Base-by-base conservation (phyloP, 2,888 invertebrate species). In the Dicycla oo region DNA sequence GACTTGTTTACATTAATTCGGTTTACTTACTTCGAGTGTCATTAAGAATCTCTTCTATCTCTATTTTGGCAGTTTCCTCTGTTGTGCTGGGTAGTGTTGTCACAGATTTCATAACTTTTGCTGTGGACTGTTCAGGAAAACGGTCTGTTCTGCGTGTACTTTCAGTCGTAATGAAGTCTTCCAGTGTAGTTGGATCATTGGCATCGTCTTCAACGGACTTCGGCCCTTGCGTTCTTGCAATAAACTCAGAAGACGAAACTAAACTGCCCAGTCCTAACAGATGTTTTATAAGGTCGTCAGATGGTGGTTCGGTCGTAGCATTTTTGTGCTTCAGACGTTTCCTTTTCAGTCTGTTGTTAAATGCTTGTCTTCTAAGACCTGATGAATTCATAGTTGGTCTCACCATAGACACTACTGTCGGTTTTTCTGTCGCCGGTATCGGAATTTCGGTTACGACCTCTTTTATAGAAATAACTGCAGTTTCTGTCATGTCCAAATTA, bases 11-110 rank as follows among this genome's bases (percentile, higher is more conserved):
- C 26, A 51, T 40, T 40, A 51, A 13, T 58, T 38, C 5, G 7
- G 20, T 58, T 26, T 58, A 79, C 93, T 92, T 93, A 92, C 96
- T 94, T 65, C 93, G 90, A 15, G 96, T 96, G 90, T 97, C 97
- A 84, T 97, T 97, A 26, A 97, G 93, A 47, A 97, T 96, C 92
- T 97, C 97, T 87, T 97, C 95, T 61, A 97, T 96, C 94, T 97
- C 97, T 68, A 97, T 94, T 90, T 96, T 96, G 3, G 97, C 97
- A 49, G 94, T 94, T 76, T 96, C 91, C 86, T 94, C 93, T 67
- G 94, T 93, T 26, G 92, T 89, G 53, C 75, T 88, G 18, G 81
- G 78, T 67, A 83, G 58, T 38, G 75, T 61, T 62, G 79, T 87
- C 51, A 85, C 73, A 66, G 86, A 87, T 38, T 87, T 87, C 8